phyloP scores from a whole-genome alignment of 2,888 invertebrate species.

The Liopterus haemorrhoidalis region DNA sequence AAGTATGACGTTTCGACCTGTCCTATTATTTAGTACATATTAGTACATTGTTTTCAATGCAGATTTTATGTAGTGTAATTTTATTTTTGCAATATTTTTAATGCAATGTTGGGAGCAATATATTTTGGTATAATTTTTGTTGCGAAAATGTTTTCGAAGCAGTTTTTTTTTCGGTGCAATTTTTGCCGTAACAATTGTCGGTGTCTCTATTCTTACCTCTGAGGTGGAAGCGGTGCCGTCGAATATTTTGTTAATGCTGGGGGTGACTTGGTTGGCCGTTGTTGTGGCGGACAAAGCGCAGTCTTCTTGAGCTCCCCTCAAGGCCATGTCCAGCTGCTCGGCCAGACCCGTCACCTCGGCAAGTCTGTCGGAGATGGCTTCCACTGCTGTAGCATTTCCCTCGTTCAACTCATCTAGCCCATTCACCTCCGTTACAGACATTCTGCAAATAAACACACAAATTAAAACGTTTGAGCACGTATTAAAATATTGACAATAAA shows the following conservation, averaged over 20 bases:
- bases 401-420: too few relatives aligned
- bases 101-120: neutral
- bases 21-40: too few relatives aligned
- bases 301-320: constrained; percentile 50
- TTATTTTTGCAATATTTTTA: neutral
- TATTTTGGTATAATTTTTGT: neutral
- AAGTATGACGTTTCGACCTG: too few relatives aligned
- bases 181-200: too few relatives aligned
- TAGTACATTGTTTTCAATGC: too few relatives aligned
- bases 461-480: too few relatives aligned
- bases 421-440: too few relatives aligned
- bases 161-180: neutral
- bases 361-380: constrained; percentile 60
- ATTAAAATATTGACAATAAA: too few relatives aligned
- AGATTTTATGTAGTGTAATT: neutral
- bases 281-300: constrained; percentile 31
- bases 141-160: neutral
- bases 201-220: constrained; percentile 12
- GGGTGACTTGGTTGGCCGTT: constrained; percentile 26
- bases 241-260: constrained; percentile 35
- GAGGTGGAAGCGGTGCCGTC: constrained; percentile 33
- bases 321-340: constrained; percentile 58
- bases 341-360: constrained; percentile 61
- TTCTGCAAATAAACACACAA: too few relatives aligned
- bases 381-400: constrained; percentile 57